These are phyloP conservation scores for Gonioctena quinquepunctata DNA, from an alignment of 1,140 invertebrate species.

Conservation along the genomic window DNA sequence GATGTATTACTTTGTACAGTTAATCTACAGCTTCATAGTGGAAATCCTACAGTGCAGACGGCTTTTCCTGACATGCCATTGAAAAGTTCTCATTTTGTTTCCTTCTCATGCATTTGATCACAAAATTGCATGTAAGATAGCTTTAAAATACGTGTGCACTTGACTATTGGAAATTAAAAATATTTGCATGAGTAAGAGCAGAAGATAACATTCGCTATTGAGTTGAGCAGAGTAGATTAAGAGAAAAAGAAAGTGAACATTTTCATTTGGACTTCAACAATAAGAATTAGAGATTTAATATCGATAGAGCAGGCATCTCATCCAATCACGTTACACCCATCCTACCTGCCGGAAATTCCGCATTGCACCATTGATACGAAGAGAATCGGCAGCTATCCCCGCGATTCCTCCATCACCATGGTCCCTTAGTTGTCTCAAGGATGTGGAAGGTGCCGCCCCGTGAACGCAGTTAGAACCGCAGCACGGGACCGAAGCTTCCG, in stretches of 20 bases:
- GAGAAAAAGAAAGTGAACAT: neutral
- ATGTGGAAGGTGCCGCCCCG: conserved; percentile 70
- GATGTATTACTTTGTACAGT: no score
- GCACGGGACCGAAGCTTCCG: conserved; percentile 73
- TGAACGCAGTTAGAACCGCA: conserved; percentile 64
- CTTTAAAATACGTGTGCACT: no score
- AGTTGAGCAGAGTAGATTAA: no score
- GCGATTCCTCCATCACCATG: conserved; percentile 85
- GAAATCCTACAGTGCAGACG: no score
- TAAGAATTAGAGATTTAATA: neutral
- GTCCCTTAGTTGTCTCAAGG: conserved; percentile 75
- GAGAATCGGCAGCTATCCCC: conserved; percentile 95
- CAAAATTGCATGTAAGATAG: no score
- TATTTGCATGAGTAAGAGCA: neutral
- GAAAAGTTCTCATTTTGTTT: no score
- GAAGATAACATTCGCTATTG: no score
- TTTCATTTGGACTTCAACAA: neutral
- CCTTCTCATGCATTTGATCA: no score
- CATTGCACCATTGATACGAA: conserved; percentile 95
- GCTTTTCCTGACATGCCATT: no score
- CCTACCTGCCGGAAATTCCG: conserved; percentile 93
- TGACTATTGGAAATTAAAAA: no score
- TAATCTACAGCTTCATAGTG: no score
- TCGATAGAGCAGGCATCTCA: neutral
- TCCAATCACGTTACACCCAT: neutral